Conservation (phyloP, 1,140 invertebrate genomes). For the Drosophila biarmipes region DNA sequence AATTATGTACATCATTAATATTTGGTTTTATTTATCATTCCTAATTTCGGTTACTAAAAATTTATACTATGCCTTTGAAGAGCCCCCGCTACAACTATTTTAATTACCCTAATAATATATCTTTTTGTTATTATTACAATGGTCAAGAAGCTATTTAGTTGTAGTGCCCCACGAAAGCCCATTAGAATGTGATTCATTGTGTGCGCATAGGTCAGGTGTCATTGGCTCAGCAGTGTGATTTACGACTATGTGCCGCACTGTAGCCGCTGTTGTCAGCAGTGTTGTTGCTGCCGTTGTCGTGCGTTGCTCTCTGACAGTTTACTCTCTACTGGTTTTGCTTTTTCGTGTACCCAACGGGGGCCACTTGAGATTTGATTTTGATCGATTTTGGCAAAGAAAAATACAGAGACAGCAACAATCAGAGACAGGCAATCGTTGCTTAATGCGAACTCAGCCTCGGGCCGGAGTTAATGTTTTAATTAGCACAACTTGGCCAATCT, state of each 20-base stretch:
- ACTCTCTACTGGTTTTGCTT: constrained; percentile 46
- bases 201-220: too few relatives aligned
- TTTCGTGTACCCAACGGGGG: constrained; percentile 30
- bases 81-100: too few relatives aligned
- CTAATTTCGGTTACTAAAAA: too few relatives aligned
- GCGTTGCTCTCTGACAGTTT: constrained; percentile 42
- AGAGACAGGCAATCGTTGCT: constrained; percentile 24
- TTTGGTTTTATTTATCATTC: too few relatives aligned
- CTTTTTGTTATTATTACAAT: too few relatives aligned
- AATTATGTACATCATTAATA: too few relatives aligned
- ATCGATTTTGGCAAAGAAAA: constrained; percentile 29
- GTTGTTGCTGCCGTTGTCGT: constrained; percentile 38
- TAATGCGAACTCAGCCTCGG: constrained; percentile 41
- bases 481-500: constrained; percentile 27
- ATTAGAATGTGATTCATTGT: neutral
- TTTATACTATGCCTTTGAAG: too few relatives aligned
- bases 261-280: constrained; percentile 25
- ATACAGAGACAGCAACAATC: constrained; percentile 1
- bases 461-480: constrained; percentile 46
- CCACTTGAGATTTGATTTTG: constrained; percentile 28
- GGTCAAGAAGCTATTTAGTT: too few relatives aligned
- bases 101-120: too few relatives aligned
- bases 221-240: neutral
- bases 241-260: constrained; percentile 18
- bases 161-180: neutral